phyloP scores from a whole-genome alignment of 2,888 invertebrate genomes.

The Melikaiella ostensackeni region DNA sequence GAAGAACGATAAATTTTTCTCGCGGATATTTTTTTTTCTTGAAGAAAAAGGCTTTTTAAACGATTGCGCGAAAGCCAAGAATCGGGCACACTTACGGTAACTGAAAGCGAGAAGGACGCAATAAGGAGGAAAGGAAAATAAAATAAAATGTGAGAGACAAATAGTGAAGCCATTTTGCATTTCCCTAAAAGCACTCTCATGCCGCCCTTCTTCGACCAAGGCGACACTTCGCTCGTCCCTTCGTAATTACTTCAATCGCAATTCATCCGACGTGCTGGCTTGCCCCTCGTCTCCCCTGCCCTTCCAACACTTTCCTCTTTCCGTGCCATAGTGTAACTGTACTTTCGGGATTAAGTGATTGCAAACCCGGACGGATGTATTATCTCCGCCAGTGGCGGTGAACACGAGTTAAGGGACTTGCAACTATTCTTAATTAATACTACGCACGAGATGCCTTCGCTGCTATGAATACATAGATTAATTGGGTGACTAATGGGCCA shows the following conservation, averaged over 20 bases:
- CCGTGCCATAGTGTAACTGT: conserved; percentile 26
- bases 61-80: conserved; percentile 48
- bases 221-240: conserved; percentile 39
- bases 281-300: conserved; percentile 1
- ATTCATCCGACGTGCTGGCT: conserved; percentile 43
- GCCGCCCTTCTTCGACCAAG: conserved; percentile 3
- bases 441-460: conserved; percentile 45
- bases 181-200: conserved; percentile 24
- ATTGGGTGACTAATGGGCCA: no score
- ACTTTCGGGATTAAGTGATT: conserved; percentile 56
- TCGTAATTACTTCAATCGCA: conserved; percentile 44
- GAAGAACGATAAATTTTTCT: conserved; percentile 11
- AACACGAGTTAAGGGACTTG: conserved; percentile 50
- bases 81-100: conserved; percentile 31
- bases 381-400: conserved; percentile 47
- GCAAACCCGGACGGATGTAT: conserved; percentile 56
- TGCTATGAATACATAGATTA: conserved; percentile 25
- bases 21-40: background rate
- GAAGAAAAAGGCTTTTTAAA: conserved; percentile 49
- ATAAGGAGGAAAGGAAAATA: background rate
- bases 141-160: conserved; percentile 12
- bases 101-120: conserved; percentile 21
- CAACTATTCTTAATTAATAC: conserved; percentile 65
- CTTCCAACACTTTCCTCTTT: conserved; percentile 31
- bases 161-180: conserved; percentile 38